Evolutionary conservation across 2,888 invertebrate species (phyloP).

Genomic region (Julus scanicus): DNA sequence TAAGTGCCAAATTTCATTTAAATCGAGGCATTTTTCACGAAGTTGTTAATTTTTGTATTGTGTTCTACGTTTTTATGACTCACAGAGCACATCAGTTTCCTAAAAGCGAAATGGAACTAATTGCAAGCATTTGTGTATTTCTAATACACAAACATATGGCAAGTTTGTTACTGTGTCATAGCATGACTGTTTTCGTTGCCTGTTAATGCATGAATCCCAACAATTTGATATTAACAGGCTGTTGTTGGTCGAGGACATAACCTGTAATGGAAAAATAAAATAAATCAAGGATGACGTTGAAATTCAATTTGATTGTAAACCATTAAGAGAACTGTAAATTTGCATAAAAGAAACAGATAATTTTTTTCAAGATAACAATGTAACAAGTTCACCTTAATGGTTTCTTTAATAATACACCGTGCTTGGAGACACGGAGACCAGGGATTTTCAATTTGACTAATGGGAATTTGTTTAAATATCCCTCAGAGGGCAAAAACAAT

Average conservation of each 20-base stretch:
- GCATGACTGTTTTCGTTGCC: no score
- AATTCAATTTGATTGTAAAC: slow-evolving; percentile 1
- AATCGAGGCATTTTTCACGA: no score
- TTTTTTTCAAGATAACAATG: not conserved
- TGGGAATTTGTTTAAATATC: not conserved
- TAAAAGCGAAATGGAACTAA: no score
- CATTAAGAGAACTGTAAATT: not conserved
- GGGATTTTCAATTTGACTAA: not conserved
- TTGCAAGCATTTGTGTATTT: no score
- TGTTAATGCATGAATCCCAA: no score
- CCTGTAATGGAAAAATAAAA: not conserved
- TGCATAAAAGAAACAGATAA: not conserved
- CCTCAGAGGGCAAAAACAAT: not conserved
- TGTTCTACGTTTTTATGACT: no score
- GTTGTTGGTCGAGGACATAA: not conserved
- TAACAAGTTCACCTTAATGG: slow-evolving; percentile 17
- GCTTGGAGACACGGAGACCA: not conserved
- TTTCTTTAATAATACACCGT: not conserved
- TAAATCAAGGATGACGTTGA: slow-evolving; percentile 12
- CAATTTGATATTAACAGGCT: not conserved
- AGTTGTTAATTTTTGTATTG: no score
- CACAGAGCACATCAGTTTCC: no score
- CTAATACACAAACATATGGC: no score
- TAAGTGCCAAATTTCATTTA: no score
- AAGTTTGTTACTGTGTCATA: no score